phyloP scores from a whole-genome alignment of 2,113 vertebrate genomes.

The Edolisoma coerulescens region DNA sequence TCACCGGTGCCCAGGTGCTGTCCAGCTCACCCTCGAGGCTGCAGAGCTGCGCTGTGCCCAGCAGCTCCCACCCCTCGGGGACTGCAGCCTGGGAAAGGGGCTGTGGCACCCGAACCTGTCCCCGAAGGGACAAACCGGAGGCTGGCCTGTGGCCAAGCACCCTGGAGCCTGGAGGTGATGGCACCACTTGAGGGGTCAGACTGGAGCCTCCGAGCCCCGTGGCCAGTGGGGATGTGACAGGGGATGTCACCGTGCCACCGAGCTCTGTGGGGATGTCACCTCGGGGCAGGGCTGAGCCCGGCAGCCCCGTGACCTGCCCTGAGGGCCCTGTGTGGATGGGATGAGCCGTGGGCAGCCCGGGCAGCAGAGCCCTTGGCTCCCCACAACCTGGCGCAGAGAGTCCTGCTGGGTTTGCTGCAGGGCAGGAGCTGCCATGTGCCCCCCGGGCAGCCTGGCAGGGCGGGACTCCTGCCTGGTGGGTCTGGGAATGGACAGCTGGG shows the following conservation, averaged over 20 bases:
- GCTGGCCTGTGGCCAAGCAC: fast-evolving
- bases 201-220: fast-evolving
- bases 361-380: background rate
- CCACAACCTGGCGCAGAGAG: background rate
- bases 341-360: fast-evolving
- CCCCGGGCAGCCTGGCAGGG: background rate
- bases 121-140: background rate
- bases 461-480: background rate
- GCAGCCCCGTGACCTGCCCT: background rate
- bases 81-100: background rate
- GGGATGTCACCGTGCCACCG: background rate
- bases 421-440: background rate
- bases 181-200: background rate
- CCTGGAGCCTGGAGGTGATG: background rate
- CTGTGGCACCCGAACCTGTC: background rate
- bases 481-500: background rate
- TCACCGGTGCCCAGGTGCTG: background rate
- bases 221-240: background rate
- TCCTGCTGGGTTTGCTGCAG: background rate
- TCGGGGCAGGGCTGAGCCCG: background rate
- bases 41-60: background rate
- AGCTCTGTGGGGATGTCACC: background rate
- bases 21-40: background rate
- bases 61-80: background rate
- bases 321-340: background rate